Evolutionary conservation across 2,113 vertebrate species (phyloP), one percentile per base, ranked within the genome.

Genomic region (Gobio gobio): DNA sequence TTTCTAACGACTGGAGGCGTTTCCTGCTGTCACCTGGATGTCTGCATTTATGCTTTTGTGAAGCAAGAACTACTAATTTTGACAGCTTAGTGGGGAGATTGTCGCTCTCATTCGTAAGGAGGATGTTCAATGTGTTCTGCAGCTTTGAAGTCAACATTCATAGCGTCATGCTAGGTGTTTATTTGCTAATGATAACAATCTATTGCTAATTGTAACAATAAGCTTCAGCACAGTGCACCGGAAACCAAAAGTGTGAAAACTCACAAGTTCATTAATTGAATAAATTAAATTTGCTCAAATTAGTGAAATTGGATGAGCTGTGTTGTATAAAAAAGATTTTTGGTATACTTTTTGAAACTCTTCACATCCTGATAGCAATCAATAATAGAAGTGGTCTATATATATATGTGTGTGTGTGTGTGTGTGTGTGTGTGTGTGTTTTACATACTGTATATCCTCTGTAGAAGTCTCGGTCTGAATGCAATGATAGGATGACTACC

Each of bases 21-120:
- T 81, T 51, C 26, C 61, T 81, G 61, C 78, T 20, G 26, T 49
- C 78, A 81, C 78, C 78, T 76, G 47, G 26, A 76, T 81, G 26
- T 49, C 61, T 51, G 45, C 16, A 49, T 51, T 51, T 49, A 29
- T 1, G 10, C 33, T 51, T 47, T 63, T 33, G 9, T 16, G 33
- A 10, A 10, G 2, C 58, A 64, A 81, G 78, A 13, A 12, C 16
- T 36, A 13, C 26, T 81, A n/a, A 81, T 51, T 81, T 79, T 81
- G 14, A 33, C 45, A 81, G 61, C 18, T 4, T 13, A 14, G 24
- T 22, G 16, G 16, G 24, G 3, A 64, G n/a, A 49, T 33, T 81
- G 45, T 14, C 78, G 29, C 43, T 51, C 26, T 47, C 49, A 43
- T 63, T 20, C 29, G 24, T 78, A 29, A 29, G 29, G 47, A 51